Base-by-base conservation (phyloP, 2,113 vertebrate species). In the Nannospalax galili region DNA sequence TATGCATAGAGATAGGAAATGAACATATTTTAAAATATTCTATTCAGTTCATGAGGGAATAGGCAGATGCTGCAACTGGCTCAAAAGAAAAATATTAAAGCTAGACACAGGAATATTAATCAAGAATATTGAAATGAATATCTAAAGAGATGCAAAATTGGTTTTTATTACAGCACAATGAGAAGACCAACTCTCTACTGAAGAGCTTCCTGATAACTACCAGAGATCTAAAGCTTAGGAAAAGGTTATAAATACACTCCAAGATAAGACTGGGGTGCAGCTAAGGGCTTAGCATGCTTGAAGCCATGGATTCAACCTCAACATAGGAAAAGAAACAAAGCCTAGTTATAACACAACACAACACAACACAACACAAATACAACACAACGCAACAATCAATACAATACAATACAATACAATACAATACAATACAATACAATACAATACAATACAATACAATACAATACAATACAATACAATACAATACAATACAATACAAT, bases 41-140 rank as follows among this genome's bases (percentile, higher is more conserved):
- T 35, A 6, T 56, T 79, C 58, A 73, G 26, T 20, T 79, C 58
- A 30, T n/a, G 52, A 79, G 7, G 42, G 6, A 65, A 67, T 65
- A n/a, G 72, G 7, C 32, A 60, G 11, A n/a, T 69, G 7, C 32
- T 37, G 30, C 40, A 74, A 52, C 45, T 8, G 22, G 15, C 74
- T 94, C 20, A 85, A 79, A 84, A 78, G 70, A 45, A 67, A 77
- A 65, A n/a, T 35, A 75, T 40, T 4, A 87, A 80, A 93, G 42
- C 32, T 48, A 35, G 26, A 17, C 37, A 40, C 12, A 78, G 15
- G 19, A 56, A 48, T 67, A 80, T 28, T 80, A 88, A 85, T 89
- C 19, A 89, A 72, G 48, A 73, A 40, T 42, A 73, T 10, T 35
- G 7, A 72, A 30, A 79, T 65, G 5, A 32, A 89, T 19, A 60